Evolutionary conservation across 2,888 invertebrate genomes (phyloP).

Genomic region (Eupithecia subfuscata): DNA sequence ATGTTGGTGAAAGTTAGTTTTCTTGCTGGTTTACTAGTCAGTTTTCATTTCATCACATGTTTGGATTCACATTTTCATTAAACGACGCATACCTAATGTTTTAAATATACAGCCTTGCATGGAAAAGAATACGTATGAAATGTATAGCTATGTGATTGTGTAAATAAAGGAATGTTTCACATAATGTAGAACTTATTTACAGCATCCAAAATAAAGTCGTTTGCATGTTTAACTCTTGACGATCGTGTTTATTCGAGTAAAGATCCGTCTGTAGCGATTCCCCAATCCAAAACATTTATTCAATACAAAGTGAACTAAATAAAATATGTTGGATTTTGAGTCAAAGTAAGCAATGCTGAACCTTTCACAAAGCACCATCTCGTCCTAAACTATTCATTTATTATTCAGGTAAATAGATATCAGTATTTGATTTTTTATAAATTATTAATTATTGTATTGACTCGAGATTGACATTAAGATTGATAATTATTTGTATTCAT

Average conservation of each 20-base stretch:
- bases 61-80: not conserved
- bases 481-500: too few relatives aligned
- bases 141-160: conserved; percentile 2
- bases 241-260: not conserved
- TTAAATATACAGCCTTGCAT: not conserved
- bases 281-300: not conserved
- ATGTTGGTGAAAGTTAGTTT: not conserved
- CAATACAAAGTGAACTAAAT: not conserved
- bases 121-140: not conserved
- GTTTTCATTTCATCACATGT: not conserved
- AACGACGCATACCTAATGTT: not conserved
- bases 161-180: conserved; percentile 24
- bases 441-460: too few relatives aligned
- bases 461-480: too few relatives aligned
- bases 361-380: too few relatives aligned
- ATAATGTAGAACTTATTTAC: conserved; percentile 14
- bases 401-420: too few relatives aligned
- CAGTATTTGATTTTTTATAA: too few relatives aligned
- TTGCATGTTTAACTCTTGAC: not conserved
- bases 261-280: not conserved
- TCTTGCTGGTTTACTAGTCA: not conserved
- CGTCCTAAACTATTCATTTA: too few relatives aligned
- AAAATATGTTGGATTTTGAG: not conserved
- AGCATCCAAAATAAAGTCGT: not conserved
- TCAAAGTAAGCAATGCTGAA: not conserved